Evolutionary conservation across 2,797 vertebrate species (phyloP).

Genomic region (Strix occidentalis): DNA sequence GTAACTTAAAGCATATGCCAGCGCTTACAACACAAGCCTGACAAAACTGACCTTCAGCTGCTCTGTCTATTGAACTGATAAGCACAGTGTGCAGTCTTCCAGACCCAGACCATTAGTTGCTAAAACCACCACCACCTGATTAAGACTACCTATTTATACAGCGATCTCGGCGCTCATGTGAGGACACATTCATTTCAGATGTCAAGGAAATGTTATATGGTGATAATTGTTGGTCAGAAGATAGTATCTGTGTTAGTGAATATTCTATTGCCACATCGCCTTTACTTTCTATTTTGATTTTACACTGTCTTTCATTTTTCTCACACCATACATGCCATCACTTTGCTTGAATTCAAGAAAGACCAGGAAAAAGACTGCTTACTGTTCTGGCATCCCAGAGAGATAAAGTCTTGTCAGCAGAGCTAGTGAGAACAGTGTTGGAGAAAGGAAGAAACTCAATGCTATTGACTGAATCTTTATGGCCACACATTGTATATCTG

Average conservation of each 20-base stretch:
- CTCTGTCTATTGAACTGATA: not conserved
- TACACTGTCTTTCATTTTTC: not conserved
- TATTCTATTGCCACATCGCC: not conserved
- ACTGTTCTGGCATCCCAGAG: conserved; percentile 74
- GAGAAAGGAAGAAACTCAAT: conserved; percentile 82
- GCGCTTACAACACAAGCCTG: not conserved
- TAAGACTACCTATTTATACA: not conserved
- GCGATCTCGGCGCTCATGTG: rapidly evolving
- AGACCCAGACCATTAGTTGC: not conserved
- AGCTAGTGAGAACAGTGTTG: conserved; percentile 69
- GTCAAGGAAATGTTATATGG: not conserved
- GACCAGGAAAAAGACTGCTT: not conserved
- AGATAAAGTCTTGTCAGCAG: conserved; percentile 73
- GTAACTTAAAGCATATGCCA: not conserved
- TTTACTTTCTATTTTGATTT: not conserved
- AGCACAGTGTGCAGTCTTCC: not conserved
- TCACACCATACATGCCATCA: not conserved
- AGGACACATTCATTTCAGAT: not conserved
- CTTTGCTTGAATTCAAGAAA: not conserved
- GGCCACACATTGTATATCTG: conserved; percentile 77
- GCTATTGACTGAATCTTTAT: conserved; percentile 83
- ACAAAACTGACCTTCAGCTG: not conserved
- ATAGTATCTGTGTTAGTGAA: not conserved
- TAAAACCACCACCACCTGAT: not conserved
- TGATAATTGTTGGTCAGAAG: not conserved